Evolutionary conservation across 2,888 invertebrate genomes (phyloP).

Genomic region (Dolichopus griseipennis): DNA sequence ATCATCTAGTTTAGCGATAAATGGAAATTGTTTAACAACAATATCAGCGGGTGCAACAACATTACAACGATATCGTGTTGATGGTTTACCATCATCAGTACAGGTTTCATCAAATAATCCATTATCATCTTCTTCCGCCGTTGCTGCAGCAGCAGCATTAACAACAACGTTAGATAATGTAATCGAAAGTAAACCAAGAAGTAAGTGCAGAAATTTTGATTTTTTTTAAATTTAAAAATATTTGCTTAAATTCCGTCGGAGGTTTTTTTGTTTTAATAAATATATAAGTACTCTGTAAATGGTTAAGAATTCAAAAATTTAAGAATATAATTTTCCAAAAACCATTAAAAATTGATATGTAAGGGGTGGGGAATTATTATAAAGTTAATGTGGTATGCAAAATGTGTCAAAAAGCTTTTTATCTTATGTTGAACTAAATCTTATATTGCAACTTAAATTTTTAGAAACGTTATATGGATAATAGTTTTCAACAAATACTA

Average conservation of each 20-base stretch:
- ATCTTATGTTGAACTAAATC: too few relatives aligned
- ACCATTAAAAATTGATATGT: too few relatives aligned
- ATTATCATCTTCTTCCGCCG: slow-evolving; percentile 22
- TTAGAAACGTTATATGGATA: too few relatives aligned
- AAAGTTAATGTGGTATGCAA: too few relatives aligned
- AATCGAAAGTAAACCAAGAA: slow-evolving; percentile 22
- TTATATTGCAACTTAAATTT: too few relatives aligned
- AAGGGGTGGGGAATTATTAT: too few relatives aligned
- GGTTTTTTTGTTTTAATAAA: not conserved
- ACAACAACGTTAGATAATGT: slow-evolving; percentile 24
- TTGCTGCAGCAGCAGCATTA: slow-evolving; percentile 24
- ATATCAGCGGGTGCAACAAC: slow-evolving; percentile 29
- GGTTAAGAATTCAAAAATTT: too few relatives aligned
- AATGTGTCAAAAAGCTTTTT: too few relatives aligned
- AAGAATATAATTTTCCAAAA: too few relatives aligned
- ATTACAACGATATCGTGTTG: slow-evolving; percentile 40
- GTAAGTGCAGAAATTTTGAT: slow-evolving; percentile 15
- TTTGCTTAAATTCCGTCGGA: not conserved
- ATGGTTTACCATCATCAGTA: slow-evolving; percentile 27
- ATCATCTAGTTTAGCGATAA: slow-evolving; percentile 30
- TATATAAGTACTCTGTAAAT: too few relatives aligned
- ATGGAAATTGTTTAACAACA: slow-evolving; percentile 38
- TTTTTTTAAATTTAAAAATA: not conserved
- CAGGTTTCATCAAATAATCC: slow-evolving; percentile 23
- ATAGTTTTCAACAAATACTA: too few relatives aligned